phyloP scores from a whole-genome alignment of 2,888 invertebrate species.

The Pherbina coryleti region DNA sequence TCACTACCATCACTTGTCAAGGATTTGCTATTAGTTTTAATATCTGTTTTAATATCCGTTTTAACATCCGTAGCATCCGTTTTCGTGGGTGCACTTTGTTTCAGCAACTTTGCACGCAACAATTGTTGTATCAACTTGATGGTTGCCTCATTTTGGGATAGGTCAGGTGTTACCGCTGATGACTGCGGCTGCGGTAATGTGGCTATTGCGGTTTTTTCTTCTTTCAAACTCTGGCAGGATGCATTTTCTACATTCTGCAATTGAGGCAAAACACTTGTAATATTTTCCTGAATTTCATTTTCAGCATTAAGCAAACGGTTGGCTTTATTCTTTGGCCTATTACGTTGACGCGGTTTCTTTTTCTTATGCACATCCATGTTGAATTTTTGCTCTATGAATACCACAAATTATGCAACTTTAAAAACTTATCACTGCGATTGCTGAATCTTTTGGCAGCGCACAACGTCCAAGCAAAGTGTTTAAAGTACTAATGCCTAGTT shows the following conservation, averaged over 20 bases:
- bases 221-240: too few species aligned
- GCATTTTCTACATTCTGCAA: background rate
- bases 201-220: background rate
- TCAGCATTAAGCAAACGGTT: slow-evolving; percentile 48
- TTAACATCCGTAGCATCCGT: background rate
- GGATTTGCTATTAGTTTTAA: background rate
- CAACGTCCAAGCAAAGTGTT: background rate
- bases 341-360: slow-evolving; percentile 59
- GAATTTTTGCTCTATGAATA: background rate
- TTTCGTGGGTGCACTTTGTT: slow-evolving; percentile 3
- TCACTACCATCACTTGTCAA: background rate
- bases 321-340: slow-evolving; percentile 61
- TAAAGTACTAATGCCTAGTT: background rate
- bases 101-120: slow-evolving; percentile 56
- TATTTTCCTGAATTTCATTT: background rate
- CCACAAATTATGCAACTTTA: slow-evolving; percentile 49
- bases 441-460: background rate
- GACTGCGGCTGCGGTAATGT: background rate
- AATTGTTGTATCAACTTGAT: slow-evolving; percentile 55
- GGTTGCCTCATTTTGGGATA: slow-evolving; percentile 38
- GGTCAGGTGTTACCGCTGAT: background rate
- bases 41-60: background rate
- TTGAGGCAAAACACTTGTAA: background rate
- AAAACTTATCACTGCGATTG: background rate
- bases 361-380: slow-evolving; percentile 53